Conservation (phyloP, 2,888 invertebrate genomes). For the Julus scanicus region DNA sequence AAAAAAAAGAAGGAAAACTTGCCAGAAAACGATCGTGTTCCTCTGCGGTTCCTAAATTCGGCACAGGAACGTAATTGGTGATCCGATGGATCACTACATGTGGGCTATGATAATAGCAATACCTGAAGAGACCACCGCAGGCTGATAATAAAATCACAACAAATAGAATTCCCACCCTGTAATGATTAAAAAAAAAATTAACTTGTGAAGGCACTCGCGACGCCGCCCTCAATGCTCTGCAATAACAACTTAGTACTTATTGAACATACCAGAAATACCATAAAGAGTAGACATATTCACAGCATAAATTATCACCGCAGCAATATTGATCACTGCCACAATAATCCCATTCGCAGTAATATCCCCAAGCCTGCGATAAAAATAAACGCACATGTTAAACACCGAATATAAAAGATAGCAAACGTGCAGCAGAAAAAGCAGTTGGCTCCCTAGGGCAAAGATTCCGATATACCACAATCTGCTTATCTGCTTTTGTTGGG, state of each 20-base stretch:
- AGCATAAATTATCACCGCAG: slow-evolving; percentile 63
- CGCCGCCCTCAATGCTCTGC: neutral
- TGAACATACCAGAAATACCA: slow-evolving; percentile 63
- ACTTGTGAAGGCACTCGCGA: neutral
- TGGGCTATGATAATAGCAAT: slow-evolving; percentile 61
- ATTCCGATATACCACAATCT: neutral
- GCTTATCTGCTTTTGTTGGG: neutral
- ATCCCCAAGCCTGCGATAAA: slow-evolving; percentile 65
- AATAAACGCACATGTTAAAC: slow-evolving; percentile 63
- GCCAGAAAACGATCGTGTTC: slow-evolving; percentile 55
- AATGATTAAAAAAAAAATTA: slow-evolving; percentile 55
- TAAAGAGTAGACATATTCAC: slow-evolving; percentile 62
- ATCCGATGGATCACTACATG: slow-evolving; percentile 51
- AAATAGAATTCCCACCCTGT: slow-evolving; percentile 62
- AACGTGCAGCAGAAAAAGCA: neutral
- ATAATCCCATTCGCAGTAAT: slow-evolving; percentile 63
- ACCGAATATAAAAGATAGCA: neutral
- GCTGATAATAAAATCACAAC: slow-evolving; percentile 62
- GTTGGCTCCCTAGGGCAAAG: neutral
- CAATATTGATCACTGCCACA: slow-evolving; percentile 62
- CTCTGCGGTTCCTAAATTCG: slow-evolving; percentile 52
- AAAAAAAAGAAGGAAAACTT: slow-evolving; percentile 5
- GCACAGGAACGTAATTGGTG: slow-evolving; percentile 56
- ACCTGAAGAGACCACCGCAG: slow-evolving; percentile 63
- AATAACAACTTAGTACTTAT: neutral